Conservation (phyloP, 2,797 vertebrate genomes). For the Falco novaeseelandiae region DNA sequence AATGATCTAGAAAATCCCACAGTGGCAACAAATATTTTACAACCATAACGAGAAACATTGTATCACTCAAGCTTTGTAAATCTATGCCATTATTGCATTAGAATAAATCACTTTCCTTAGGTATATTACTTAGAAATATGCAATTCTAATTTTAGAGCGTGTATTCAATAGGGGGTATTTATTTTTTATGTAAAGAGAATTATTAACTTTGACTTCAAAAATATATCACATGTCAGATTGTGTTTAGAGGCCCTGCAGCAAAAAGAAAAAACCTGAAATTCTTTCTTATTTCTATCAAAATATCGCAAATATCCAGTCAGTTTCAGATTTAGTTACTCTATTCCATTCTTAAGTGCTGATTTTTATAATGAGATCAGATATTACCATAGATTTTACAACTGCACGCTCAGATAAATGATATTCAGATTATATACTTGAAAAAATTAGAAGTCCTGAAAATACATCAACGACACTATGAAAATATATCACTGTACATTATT, state of each 20-base stretch:
- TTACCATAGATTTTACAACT: conserved; percentile 47
- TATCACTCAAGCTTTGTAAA: conserved; percentile 84
- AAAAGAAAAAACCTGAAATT: conserved; percentile 75
- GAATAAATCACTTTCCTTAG: conserved; percentile 84
- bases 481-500: conserved; percentile 65
- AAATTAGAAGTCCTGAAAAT: conserved; percentile 66
- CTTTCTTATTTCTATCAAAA: conserved; percentile 80
- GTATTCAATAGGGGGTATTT: conserved; percentile 79
- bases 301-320: conserved; percentile 72
- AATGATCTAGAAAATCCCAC: conserved; percentile 95
- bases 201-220: conserved; percentile 86
- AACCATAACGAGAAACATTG: conserved; percentile 82
- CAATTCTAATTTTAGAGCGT: conserved; percentile 79
- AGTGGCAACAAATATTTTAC: conserved; percentile 89
- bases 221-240: conserved; percentile 80
- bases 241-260: conserved; percentile 80
- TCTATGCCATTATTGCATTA: conserved; percentile 85
- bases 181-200: conserved; percentile 83
- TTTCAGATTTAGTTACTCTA: conserved; percentile 75
- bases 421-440: conserved; percentile 62
- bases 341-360: conserved; percentile 64
- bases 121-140: conserved; percentile 76
- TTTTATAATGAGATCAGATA: conserved; percentile 69
- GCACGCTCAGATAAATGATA: conserved; percentile 45
- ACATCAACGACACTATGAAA: conserved; percentile 54